Evolutionary conservation across 2,797 vertebrate genomes (phyloP), one percentile per base, ranked within the genome.

Genomic region (Microctenopoma steveboyesi): DNA sequence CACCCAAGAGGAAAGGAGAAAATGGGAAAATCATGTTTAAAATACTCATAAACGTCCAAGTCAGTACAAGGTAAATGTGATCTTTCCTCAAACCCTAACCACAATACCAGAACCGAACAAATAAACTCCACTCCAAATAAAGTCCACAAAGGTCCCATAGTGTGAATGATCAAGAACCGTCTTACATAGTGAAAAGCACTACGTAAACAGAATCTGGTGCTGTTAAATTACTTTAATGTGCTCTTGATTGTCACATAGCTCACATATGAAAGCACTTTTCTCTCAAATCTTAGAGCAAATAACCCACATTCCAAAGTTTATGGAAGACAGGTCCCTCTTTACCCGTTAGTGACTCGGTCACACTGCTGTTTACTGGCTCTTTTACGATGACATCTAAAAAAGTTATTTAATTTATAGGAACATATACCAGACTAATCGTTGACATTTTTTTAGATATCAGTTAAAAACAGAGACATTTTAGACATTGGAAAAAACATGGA

Each of bases 201-300:
- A 64, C 16, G 14, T 35, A 46, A 49, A 53, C 37, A 64, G 16
- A 22, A 49, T 40, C 2, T 46, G 15, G 27, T 58, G 37, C 30
- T 54, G 69, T 53, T 70, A 69, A 58, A 76, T 55, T 62, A 42
- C 37, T 58, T 65, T 76, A 58, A 73, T 72, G 76, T 83, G 70
- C 79, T 43, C 72, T 66, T 79, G 60, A 79, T 71, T 87, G 75
- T 83, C 22, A 12, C 71, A 12, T 42, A 11, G 63, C 46, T 50
- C 80, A 81, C 84, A 88, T 64, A 66, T 86, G 87, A 57, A 77
- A 89, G 47, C 68, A 78, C 64, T 88, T 91, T 78, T 83, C 72
- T 59, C 16, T 61, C 30, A 64, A 74, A 67, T 79, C 77, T 45
- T 53, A 46, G 51, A 70, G 37, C 53, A 57, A 77, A 27, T 76